A percentile compares a stretch with the other conserved stretches of the same genome.
Conservation (phyloP, 2,797 vertebrate species). For the Melanotaenia parkinsoni region DNA sequence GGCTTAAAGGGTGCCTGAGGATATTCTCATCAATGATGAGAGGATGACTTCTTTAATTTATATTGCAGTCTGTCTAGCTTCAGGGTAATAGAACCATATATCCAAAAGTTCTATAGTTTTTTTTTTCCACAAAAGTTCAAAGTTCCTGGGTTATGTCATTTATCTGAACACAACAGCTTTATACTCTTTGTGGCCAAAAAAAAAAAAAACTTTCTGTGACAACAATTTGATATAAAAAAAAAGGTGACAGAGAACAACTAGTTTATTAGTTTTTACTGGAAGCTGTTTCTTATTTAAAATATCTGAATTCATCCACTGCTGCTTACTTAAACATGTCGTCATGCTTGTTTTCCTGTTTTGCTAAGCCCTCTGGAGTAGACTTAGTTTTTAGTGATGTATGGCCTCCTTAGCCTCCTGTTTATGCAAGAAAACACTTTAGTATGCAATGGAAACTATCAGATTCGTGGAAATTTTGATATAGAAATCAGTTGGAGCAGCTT, state of each 20-base stretch:
- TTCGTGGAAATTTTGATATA: neutral
- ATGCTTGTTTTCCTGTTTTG: neutral
- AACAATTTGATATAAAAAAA: no score
- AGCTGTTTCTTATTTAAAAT: neutral
- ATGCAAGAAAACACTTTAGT: neutral
- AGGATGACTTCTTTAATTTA: constrained; percentile 19
- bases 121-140: constrained; percentile 17
- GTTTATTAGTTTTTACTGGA: neutral
- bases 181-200: neutral
- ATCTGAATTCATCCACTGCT: neutral
- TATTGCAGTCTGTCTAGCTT: constrained; percentile 8
- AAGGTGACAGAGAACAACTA: neutral
- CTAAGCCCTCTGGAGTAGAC: neutral
- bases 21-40: constrained; percentile 21
- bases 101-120: constrained; percentile 3
- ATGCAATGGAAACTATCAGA: neutral
- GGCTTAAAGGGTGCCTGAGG: constrained; percentile 39
- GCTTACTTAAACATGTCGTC: neutral
- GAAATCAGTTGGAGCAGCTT: neutral
- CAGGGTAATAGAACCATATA: constrained; percentile 8
- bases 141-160: neutral
- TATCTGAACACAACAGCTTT: neutral
- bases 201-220: no score
- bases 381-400: neutral
- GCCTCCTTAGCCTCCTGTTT: neutral